Base-by-base conservation (phyloP, 2,113 vertebrate species). In the Microtus oregoni region DNA sequence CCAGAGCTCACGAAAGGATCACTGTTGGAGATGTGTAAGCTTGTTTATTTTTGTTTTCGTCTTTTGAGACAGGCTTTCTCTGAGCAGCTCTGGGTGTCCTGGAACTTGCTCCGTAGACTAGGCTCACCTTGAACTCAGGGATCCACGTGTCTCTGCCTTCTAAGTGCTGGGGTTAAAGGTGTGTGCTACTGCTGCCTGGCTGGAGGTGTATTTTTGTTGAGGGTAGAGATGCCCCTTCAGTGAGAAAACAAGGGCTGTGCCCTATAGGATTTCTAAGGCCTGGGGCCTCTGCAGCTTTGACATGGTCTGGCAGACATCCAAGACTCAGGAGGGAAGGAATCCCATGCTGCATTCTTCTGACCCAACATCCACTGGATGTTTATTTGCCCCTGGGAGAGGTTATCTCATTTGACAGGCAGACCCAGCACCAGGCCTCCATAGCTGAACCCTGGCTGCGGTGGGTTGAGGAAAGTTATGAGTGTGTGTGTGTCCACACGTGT, bases 281-380 rank as follows among this genome's bases (percentile, higher is more conserved):
- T 67, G 72, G 30, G 96, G 94, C 81, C 30, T 30, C 73, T 73
- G 89, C 7, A 41, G n/a, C 89, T 90, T 47, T 75, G 68, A 94
- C 58, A 76, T 19, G 17, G 38, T 85, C 90, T 94, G 81, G 86
- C 55, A 94, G 96, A 86, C 15, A 61, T 94, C 76, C 70, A 67
- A 72, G 12, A 20, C 41, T 95, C 44, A 0, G 26, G 68, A 68
- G 50, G 55, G 82, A 86, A 96, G 90, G 82, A 95, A 97, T 95
- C 86, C 19, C 13, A 30, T 30, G 82, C 95, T 76, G 92, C 97
- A 94, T 98, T 97, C 96, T 92, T 96, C 89, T 41, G 77, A 86
- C 82, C 1, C 24, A 44, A 90, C 55, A 1, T 83, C 86, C 93
- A 86, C 78, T 79, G 86, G 85, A 83, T 96, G 97, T 97, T 97